Evolutionary conservation across 2,888 invertebrate species (phyloP).

Genomic region (Anaspis maculata): DNA sequence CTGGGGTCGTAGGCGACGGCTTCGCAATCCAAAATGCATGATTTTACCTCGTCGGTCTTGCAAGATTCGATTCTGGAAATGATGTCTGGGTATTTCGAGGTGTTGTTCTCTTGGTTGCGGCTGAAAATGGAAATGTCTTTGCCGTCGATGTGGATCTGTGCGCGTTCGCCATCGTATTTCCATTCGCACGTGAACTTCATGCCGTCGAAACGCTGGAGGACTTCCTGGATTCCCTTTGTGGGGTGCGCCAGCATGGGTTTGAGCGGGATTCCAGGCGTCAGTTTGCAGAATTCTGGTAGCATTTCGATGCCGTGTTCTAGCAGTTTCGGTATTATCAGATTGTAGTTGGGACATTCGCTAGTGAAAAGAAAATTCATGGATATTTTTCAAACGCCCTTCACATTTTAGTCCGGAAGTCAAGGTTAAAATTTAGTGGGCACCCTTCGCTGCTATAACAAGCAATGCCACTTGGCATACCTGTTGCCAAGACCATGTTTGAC

Average conservation of each 20-base stretch:
- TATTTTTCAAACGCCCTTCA: too few relatives aligned
- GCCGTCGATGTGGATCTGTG: constrained; percentile 76
- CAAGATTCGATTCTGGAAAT: constrained; percentile 60
- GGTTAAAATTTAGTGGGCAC: too few relatives aligned
- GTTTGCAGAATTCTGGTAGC: constrained; percentile 71
- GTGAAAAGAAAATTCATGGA: constrained; percentile 5
- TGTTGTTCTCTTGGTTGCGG: constrained; percentile 92
- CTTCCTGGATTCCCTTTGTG: constrained; percentile 86
- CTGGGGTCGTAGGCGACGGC: constrained; percentile 93
- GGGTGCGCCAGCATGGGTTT: constrained; percentile 99
- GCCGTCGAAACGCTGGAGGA: constrained; percentile 63
- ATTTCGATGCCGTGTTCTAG: constrained; percentile 66
- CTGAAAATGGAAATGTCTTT: constrained; percentile 79
- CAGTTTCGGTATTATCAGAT: constrained; percentile 70
- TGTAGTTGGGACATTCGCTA: constrained; percentile 94
- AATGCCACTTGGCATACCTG: too few relatives aligned
- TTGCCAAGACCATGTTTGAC: too few relatives aligned
- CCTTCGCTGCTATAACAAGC: too few relatives aligned
- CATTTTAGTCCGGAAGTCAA: too few relatives aligned
- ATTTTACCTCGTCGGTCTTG: constrained; percentile 51
- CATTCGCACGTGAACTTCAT: constrained; percentile 94
- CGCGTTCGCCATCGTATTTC: constrained; percentile 99
- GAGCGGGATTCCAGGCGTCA: constrained; percentile 87
- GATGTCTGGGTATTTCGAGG: constrained; percentile 93
- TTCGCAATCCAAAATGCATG: constrained; percentile 92